Percentiles rank a stretch among this genome's conserved stretches.
phyloP scores from a whole-genome alignment of 2,888 invertebrate genomes.

The Andrena haemorrhoa region DNA sequence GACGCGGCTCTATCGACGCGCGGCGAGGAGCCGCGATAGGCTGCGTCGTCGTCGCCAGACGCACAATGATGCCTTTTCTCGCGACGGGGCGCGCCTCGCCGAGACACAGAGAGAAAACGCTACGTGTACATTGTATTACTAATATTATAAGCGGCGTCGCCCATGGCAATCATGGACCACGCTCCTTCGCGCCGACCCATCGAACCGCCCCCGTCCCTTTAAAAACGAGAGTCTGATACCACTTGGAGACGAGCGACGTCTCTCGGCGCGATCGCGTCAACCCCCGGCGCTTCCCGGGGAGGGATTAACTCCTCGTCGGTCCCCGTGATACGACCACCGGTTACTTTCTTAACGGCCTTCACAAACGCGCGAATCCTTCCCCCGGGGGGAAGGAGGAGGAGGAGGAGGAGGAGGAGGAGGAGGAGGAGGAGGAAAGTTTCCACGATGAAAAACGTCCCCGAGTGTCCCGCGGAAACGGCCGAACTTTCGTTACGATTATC shows the following conservation, averaged over 20 bases:
- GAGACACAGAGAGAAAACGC: conserved; percentile 51
- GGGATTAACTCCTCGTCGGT: conserved; percentile 3
- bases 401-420: neutral
- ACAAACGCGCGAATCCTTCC: neutral
- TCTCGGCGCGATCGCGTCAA: conserved; percentile 11
- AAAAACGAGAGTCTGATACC: conserved; percentile 16
- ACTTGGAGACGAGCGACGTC: conserved; percentile 19
- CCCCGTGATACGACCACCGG: neutral
- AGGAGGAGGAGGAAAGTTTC: neutral
- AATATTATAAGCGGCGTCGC: conserved; percentile 48
- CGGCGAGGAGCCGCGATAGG: conserved; percentile 31
- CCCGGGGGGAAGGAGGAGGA: too few species aligned
- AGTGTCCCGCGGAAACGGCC: neutral
- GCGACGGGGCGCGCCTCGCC: conserved; percentile 65
- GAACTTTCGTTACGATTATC: conserved; percentile 22
- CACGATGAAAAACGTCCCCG: neutral
- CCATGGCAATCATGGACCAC: conserved; percentile 53
- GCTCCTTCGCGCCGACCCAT: conserved; percentile 44
- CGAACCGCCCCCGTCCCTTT: conserved; percentile 28
- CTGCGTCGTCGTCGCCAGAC: conserved; percentile 72
- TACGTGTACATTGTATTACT: conserved; percentile 24
- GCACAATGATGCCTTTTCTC: conserved; percentile 81
- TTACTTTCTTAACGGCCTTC: conserved; percentile 1
- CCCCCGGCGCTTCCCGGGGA: neutral
- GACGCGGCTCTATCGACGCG: conserved; percentile 21